phyloP scores from a whole-genome alignment of 1,140 invertebrate genomes.

The Apocrypta bakeri region DNA sequence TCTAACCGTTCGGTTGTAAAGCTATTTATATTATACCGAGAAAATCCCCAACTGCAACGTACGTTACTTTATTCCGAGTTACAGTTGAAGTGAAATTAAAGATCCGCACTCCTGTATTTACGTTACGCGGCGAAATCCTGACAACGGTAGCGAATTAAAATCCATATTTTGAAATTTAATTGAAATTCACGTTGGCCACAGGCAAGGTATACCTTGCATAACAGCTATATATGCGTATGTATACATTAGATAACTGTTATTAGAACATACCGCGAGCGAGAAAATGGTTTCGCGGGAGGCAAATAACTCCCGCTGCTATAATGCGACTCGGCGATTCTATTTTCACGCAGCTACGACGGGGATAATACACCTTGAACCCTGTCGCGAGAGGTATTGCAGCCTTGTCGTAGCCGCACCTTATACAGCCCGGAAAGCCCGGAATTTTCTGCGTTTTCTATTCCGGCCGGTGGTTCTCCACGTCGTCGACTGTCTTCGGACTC shows the following conservation, averaged over 20 bases:
- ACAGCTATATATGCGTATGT: too few species aligned
- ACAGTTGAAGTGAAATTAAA: too few species aligned
- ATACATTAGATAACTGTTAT: too few species aligned
- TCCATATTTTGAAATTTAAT: background rate
- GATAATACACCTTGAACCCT: background rate
- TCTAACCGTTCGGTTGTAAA: background rate
- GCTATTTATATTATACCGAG: slow-evolving; percentile 15
- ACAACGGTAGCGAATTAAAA: background rate
- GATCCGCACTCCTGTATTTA: too few species aligned
- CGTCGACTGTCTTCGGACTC: slow-evolving; percentile 40
- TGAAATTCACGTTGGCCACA: background rate
- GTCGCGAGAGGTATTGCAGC: too few species aligned
- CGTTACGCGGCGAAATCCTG: too few species aligned
- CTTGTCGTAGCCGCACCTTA: background rate
- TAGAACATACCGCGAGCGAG: too few species aligned
- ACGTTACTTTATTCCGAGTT: too few species aligned
- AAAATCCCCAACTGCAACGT: too few species aligned
- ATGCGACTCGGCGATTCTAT: background rate
- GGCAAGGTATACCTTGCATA: background rate
- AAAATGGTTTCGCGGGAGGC: too few species aligned
- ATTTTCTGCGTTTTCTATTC: background rate
- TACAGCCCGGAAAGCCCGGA: background rate
- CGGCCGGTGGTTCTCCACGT: too few species aligned
- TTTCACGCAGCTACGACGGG: background rate
- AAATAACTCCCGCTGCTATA: background rate